Evolutionary conservation across 2,888 invertebrate genomes (phyloP).

Genomic region (Tetragonula carbonaria): DNA sequence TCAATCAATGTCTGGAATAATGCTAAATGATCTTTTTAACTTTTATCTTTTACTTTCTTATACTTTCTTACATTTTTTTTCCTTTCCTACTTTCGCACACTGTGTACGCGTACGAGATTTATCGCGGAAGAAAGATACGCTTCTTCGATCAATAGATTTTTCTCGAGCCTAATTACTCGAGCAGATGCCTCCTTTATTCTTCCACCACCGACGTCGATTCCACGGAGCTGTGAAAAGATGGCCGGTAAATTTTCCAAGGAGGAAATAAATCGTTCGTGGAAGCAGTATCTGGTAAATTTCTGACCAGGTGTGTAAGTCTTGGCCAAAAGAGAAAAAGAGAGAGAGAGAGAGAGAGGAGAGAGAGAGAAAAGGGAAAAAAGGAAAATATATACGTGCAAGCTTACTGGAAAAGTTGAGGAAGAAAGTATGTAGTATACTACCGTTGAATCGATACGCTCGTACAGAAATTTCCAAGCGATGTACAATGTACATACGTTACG

Average conservation of each 20-base stretch:
- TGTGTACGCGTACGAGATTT: neutral
- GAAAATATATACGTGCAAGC: neutral
- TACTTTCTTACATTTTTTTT: too few relatives aligned
- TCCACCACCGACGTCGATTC: neutral
- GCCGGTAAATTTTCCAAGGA: constrained; percentile 32
- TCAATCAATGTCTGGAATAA: too few relatives aligned
- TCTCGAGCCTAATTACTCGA: neutral
- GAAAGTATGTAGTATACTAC: neutral
- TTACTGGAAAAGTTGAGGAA: neutral
- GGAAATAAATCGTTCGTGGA: constrained; percentile 31
- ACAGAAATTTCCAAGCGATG: neutral
- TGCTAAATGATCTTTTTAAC: too few relatives aligned
- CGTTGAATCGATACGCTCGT: neutral
- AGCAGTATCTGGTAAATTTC: constrained; percentile 29
- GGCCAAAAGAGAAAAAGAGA: neutral
- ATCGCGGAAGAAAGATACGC: neutral
- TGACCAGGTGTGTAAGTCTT: constrained; percentile 32
- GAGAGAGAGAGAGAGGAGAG: neutral
- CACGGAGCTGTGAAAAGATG: constrained; percentile 9
- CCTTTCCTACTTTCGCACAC: too few relatives aligned
- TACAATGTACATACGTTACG: neutral
- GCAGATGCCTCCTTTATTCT: neutral
- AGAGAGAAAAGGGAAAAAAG: neutral
- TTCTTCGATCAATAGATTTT: neutral
- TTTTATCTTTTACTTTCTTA: too few relatives aligned